phyloP scores from a whole-genome alignment of 2,797 vertebrate genomes.

The Rhinophrynus dorsalis region DNA sequence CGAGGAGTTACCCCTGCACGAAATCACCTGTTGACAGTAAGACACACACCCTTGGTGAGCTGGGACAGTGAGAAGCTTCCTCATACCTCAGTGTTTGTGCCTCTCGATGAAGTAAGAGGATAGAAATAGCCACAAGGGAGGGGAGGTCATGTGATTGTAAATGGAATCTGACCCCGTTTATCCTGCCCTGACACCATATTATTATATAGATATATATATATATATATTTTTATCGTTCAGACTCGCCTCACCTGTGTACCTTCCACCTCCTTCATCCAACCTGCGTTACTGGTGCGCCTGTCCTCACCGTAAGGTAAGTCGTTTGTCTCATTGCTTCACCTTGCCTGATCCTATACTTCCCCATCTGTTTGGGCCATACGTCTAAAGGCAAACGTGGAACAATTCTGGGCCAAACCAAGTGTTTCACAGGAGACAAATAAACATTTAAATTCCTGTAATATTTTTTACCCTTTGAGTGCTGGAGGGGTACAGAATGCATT shows the following conservation, averaged over 20 bases:
- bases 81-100: slow-evolving; percentile 58
- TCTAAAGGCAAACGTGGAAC: too few species aligned
- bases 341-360: background rate
- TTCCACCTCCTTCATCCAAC: background rate
- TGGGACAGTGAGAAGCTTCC: slow-evolving; percentile 35
- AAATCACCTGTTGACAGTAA: slow-evolving; percentile 11
- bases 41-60: slow-evolving; percentile 2
- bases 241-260: background rate
- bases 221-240: background rate
- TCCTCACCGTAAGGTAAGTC: background rate
- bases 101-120: slow-evolving; percentile 49
- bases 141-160: slow-evolving; percentile 56
- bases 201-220: too few species aligned
- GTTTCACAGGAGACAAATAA: too few species aligned
- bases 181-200: slow-evolving; percentile 24
- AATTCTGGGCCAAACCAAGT: too few species aligned
- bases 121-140: slow-evolving; percentile 67
- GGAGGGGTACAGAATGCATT: too few species aligned
- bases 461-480: too few species aligned
- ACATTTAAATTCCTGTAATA: too few species aligned
- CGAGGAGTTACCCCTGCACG: background rate
- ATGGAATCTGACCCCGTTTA: slow-evolving; percentile 46
- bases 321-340: background rate
- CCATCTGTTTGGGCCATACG: too few species aligned
- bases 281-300: background rate